Evolutionary conservation across 2,113 vertebrate species (phyloP), one percentile per base, ranked within the genome.

Genomic region (Vulpes vulpes): DNA sequence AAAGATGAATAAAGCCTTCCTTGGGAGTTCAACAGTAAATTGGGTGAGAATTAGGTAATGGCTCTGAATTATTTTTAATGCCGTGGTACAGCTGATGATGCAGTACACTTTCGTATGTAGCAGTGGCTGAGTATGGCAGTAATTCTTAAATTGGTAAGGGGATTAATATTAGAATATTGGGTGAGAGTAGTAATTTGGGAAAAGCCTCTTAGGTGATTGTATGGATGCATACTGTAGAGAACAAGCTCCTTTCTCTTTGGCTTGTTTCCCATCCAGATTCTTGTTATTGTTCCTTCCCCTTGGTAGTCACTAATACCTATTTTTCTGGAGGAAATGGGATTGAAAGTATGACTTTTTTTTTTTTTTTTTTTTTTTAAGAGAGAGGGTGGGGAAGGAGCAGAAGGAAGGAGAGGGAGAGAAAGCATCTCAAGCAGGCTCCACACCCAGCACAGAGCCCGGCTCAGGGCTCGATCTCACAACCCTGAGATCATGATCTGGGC

Each of bases 61-160:
- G 55, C 5, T 51, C 1, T 84, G 35, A n/a, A 38, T 76, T 93
- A 80, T 57, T 76, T 76, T 76, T 35, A 82, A 76, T 76, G 51
- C n/a, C 16, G 20, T 2, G 4, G 4, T 89, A 7, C 2, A 71
- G n/a, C 49, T 57, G 43, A 65, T 6, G 35, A 71, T 91, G 27
- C 76, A 53, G 0, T 62, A 43, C 30, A 80, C 32, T 95, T 80
- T 82, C 20, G 19, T 27, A n/a, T 82, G 25, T 82, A 51, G 53
- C 4, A 60, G 59, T 60, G 67, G 49, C 62, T 53, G 20, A 82
- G 16, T 60, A 30, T 32, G 27, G 65, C 59, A 82, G 65, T 89
- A 71, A 87, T 94, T 91, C 27, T 53, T 74, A 95, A 87, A 90
- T 59, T 89, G 82, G 30, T 57, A 59, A 81, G n/a, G 22, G 60